These are phyloP conservation scores for Bradypodion ventrale DNA, from an alignment of 2,797 vertebrate genomes.

Conservation along the genomic window DNA sequence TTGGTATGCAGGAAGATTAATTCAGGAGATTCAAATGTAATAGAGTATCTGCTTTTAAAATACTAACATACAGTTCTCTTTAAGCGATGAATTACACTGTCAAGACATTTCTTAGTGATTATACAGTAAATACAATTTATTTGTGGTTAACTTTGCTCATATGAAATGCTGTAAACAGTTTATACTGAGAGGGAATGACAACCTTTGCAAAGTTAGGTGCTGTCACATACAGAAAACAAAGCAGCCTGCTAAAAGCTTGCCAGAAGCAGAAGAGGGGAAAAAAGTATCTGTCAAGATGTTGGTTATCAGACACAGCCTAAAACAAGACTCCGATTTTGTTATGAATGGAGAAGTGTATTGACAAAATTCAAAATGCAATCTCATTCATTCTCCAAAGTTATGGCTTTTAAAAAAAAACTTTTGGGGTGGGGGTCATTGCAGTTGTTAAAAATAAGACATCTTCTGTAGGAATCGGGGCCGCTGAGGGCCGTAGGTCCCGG, in stretches of 20 bases:
- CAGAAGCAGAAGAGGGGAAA: background rate
- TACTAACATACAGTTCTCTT: slow-evolving; percentile 21
- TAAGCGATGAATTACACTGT: slow-evolving; percentile 18
- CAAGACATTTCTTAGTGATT: slow-evolving; percentile 15
- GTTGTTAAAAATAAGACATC: background rate
- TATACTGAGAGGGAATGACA: slow-evolving; percentile 30
- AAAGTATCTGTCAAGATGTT: slow-evolving; percentile 12
- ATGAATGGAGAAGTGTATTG: slow-evolving; percentile 19
- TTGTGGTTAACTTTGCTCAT: slow-evolving; percentile 40
- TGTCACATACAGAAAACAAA: slow-evolving; percentile 28
- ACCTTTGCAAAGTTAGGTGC: slow-evolving; percentile 23
- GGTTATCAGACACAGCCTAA: background rate
- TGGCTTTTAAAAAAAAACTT: background rate
- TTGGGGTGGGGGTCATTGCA: too few species aligned
- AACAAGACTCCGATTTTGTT: slow-evolving; percentile 10
- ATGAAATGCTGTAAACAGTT: slow-evolving; percentile 44
- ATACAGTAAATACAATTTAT: slow-evolving; percentile 41
- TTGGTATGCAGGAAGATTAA: slow-evolving; percentile 14
- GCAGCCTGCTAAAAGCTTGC: background rate
- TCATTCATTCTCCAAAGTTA: slow-evolving; percentile 17
- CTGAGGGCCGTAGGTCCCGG: too few species aligned
- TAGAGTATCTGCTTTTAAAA: slow-evolving; percentile 41
- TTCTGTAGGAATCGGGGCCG: too few species aligned
- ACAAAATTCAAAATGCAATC: slow-evolving; percentile 22
- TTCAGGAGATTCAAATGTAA: slow-evolving; percentile 15